Evolutionary conservation across 2,888 invertebrate genomes (phyloP).

Genomic region (Flabesymbios commensalis): DNA sequence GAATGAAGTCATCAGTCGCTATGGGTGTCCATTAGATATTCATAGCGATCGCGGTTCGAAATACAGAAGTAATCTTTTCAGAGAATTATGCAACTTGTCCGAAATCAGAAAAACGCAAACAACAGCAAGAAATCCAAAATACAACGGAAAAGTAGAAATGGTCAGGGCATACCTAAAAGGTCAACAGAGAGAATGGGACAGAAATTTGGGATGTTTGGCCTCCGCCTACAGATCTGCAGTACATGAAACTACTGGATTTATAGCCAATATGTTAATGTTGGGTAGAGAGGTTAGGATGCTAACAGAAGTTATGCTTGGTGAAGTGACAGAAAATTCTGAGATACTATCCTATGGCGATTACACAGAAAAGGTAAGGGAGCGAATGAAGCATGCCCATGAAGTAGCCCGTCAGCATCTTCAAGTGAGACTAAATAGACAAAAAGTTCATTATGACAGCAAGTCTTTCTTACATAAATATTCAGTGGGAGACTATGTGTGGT

Average conservation of each 20-base stretch:
- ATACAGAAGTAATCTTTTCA: neutral
- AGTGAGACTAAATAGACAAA: neutral
- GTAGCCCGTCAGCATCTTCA: neutral
- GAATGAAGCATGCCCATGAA: neutral
- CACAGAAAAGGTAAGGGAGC: neutral
- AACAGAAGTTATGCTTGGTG: neutral
- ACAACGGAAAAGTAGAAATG: neutral
- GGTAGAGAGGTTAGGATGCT: neutral
- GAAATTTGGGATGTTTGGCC: neutral
- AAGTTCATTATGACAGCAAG: neutral
- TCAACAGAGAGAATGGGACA: conserved; percentile 6
- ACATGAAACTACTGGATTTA: neutral
- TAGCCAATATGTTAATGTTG: neutral
- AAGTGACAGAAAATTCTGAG: neutral
- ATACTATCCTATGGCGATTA: neutral
- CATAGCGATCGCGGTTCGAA: neutral
- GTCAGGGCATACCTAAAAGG: neutral
- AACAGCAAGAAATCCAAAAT: neutral
- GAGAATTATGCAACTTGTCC: neutral
- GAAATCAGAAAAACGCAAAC: neutral
- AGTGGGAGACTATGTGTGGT: neutral
- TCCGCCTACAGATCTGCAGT: neutral
- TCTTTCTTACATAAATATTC: neutral
- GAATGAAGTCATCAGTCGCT: no score
- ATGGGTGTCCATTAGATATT: neutral